These are phyloP conservation scores for Caenorhabditis drosophilae DNA, from an alignment of 2,888 invertebrate genomes.

Conservation along the genomic window DNA sequence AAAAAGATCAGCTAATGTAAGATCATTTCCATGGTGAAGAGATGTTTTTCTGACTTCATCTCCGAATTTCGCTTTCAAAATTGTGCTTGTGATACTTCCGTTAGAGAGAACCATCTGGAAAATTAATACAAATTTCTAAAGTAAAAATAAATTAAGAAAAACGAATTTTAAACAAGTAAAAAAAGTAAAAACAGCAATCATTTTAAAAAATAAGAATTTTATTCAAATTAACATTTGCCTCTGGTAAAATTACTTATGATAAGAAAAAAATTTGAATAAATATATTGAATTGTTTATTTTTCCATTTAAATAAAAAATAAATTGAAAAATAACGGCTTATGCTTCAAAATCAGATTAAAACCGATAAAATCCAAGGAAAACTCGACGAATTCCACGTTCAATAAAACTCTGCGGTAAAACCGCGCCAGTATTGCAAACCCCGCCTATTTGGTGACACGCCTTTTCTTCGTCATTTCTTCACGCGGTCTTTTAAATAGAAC, in stretches of 20 bases:
- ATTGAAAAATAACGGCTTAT: background rate
- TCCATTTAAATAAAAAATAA: background rate
- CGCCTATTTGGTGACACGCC: background rate
- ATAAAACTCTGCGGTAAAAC: slow-evolving; percentile 15
- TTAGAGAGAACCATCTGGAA: slow-evolving; percentile 35
- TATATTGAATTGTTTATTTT: background rate
- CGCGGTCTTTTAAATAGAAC: background rate
- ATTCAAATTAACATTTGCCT: no score
- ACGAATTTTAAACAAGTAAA: no score
- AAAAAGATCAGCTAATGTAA: slow-evolving; percentile 51
- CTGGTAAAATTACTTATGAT: no score
- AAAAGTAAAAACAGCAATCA: no score
- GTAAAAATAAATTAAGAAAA: background rate
- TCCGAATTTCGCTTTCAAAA: slow-evolving; percentile 52
- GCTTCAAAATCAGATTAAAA: background rate
- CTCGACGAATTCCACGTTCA: slow-evolving; percentile 33
- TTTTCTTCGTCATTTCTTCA: background rate
- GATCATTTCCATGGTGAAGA: slow-evolving; percentile 52
- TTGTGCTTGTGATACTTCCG: slow-evolving; percentile 38
- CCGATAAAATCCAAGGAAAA: background rate
- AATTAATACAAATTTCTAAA: background rate
- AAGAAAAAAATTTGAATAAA: background rate
- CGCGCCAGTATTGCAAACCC: slow-evolving; percentile 15
- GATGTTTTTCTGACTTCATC: slow-evolving; percentile 51
- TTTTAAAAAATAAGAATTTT: no score